These are phyloP conservation scores for Squalus acanthias DNA, from an alignment of 2,797 vertebrate species.

Conservation along the genomic window DNA sequence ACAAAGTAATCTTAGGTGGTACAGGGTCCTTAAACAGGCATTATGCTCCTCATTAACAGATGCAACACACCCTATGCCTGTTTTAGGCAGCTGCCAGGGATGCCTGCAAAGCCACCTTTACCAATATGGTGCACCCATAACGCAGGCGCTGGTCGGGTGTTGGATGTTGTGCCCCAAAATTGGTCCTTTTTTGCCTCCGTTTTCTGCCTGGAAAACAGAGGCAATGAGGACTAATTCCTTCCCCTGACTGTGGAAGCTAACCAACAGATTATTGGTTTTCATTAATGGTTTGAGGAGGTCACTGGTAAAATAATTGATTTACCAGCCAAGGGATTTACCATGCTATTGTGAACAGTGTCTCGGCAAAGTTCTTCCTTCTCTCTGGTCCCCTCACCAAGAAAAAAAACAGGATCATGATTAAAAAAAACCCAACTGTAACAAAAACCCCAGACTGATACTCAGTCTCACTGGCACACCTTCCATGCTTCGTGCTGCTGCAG, in stretches of 20 bases:
- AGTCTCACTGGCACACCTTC: too few species aligned
- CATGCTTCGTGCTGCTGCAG: neutral
- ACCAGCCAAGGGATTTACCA: neutral
- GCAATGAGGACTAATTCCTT: neutral
- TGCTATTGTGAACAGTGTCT: neutral
- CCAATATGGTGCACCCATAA: neutral
- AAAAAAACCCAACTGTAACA: neutral
- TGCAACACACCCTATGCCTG: neutral
- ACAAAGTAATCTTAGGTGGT: neutral
- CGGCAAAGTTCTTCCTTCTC: neutral
- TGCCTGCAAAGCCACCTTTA: neutral
- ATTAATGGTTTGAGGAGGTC: neutral
- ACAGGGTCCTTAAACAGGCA: neutral
- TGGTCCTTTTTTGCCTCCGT: neutral
- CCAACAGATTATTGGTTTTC: neutral
- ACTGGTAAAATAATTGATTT: neutral
- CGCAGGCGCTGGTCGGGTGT: neutral
- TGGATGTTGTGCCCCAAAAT: neutral
- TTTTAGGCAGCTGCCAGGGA: neutral
- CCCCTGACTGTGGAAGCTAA: neutral
- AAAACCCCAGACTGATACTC: neutral
- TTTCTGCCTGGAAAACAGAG: neutral
- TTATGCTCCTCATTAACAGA: neutral
- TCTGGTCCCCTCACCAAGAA: neutral
- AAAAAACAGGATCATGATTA: neutral